Percentiles rank a stretch among this genome's conserved stretches.
Evolutionary conservation across 2,888 invertebrate genomes (phyloP).

Genomic region (Coleophora deauratella): DNA sequence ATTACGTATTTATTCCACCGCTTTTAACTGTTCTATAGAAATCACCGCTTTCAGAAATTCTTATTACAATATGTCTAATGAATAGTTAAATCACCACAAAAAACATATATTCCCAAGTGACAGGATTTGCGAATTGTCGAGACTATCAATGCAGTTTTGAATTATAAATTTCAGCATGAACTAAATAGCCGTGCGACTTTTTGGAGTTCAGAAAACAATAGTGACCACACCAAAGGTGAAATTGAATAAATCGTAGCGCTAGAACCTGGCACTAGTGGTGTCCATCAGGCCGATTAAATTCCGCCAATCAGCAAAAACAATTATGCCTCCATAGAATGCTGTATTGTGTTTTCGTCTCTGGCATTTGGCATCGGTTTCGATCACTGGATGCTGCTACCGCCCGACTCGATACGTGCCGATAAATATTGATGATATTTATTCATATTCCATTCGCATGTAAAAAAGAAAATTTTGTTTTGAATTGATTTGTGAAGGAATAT

Average conservation of each 20-base stretch:
- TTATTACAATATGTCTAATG: too few species aligned
- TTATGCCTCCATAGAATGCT: slow-evolving; percentile 54
- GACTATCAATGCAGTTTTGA: background rate
- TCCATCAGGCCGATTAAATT: slow-evolving; percentile 49
- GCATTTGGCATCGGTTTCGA: slow-evolving; percentile 20
- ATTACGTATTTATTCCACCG: too few species aligned
- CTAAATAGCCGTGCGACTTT: background rate
- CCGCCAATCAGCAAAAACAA: slow-evolving; percentile 61
- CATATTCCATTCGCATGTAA: slow-evolving; percentile 39
- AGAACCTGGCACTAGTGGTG: slow-evolving; percentile 63
- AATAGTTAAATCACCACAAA: too few species aligned
- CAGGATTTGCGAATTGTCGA: too few species aligned
- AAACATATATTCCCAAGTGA: too few species aligned
- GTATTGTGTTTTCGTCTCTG: slow-evolving; percentile 38
- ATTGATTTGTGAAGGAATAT: too few species aligned
- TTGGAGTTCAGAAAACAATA: too few species aligned
- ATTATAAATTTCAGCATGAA: background rate
- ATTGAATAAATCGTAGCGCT: slow-evolving; percentile 26
- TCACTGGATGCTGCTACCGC: slow-evolving; percentile 38
- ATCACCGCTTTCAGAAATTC: too few species aligned
- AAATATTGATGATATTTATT: slow-evolving; percentile 70
- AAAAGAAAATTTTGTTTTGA: too few species aligned
- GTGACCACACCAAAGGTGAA: background rate
- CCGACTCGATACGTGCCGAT: slow-evolving; percentile 55
- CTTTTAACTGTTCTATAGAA: too few species aligned